These are phyloP conservation scores for Amblyopsis rosae DNA, from an alignment of 2,113 vertebrate genomes.

Conservation along the genomic window DNA sequence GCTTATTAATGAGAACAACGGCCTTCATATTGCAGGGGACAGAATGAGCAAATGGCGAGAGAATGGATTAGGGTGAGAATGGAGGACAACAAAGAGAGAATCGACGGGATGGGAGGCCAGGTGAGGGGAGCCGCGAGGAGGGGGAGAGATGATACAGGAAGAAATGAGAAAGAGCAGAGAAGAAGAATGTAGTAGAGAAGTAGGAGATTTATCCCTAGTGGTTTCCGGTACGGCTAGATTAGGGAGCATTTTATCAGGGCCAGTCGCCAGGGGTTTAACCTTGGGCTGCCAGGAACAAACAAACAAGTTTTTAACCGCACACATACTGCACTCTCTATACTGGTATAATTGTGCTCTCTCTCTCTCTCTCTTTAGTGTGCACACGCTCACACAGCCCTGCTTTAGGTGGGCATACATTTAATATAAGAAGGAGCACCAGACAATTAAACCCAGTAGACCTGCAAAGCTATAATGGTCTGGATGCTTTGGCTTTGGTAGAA, in stretches of 20 bases:
- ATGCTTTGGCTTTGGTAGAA: too few relatives aligned
- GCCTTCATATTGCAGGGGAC: conserved; percentile 60
- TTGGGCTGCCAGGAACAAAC: conserved; percentile 71
- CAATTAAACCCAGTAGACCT: conserved; percentile 6
- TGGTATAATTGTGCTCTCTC: conserved; percentile 28
- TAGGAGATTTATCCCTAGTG: conserved; percentile 55
- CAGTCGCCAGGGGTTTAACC: conserved; percentile 67
- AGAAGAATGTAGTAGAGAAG: conserved; percentile 2
- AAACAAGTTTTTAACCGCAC: conserved; percentile 66
- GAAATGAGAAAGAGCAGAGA: conserved; percentile 12
- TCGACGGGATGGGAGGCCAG: not conserved
- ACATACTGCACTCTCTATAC: conserved; percentile 28
- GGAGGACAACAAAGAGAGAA: conserved; percentile 3
- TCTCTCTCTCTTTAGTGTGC: conserved; percentile 4
- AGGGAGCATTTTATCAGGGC: conserved; percentile 64
- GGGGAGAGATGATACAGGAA: conserved; percentile 25
- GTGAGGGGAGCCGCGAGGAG: conserved; percentile 21
- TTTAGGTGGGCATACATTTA: conserved; percentile 31
- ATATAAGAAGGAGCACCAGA: not conserved
- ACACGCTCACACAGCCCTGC: too few relatives aligned
- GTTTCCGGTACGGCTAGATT: conserved; percentile 65
- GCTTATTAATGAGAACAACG: conserved; percentile 70
- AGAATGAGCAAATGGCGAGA: conserved; percentile 9
- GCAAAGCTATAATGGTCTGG: not conserved
- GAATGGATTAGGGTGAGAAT: conserved; percentile 11